Evolutionary conservation across 2,797 vertebrate genomes (phyloP), one percentile per base, ranked within the genome.

Genomic region (Chiloscyllium punctatum): DNA sequence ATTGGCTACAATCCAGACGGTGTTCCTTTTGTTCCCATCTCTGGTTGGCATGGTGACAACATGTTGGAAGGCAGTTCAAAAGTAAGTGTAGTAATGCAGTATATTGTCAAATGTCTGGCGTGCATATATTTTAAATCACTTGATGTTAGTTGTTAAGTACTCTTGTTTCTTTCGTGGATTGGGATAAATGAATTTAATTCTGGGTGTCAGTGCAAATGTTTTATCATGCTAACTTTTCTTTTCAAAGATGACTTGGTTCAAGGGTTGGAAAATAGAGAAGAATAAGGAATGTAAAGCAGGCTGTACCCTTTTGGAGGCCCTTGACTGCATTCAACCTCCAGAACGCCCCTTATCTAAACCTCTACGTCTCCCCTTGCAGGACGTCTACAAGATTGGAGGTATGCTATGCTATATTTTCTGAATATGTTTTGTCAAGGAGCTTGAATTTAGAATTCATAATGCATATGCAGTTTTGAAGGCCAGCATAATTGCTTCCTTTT

Each of bases 21-120:
- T 0, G 98, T 98, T 0, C 97, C 97, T 90, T 98, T 98, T 0
- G 97, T 98, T 95, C 98, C 98, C 96, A 98, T 98, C 96, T 98
- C 97, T 0, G 98, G 98, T 0, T 98, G 98, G 98, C 98, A 98
- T 13, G 98, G 98, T 57, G 98, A 98, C 97, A 98, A 98, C 97
- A 98, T 98, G 98, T 96, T 98, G 97, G 98, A 98, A 96, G 6
- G 96, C 96, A 98, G 98, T 62, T 53, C 95, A 3, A 98, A 98
- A 0, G 97, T 97, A 94, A 96, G 96, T 87, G 0, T 77, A 18
- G 69, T 23, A 7, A 30, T 66, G 2, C 9, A 30, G 15, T 3
- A 23, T 30, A 68, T 1, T 94, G 62, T n/a, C 30, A 9, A 57
- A 9, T 9, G 4, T 69, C 2, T 88, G n/a, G 16, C 16, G 21